Evolutionary conservation across 2,888 invertebrate species (phyloP).

Genomic region (Sphaerophoria rueppellii): DNA sequence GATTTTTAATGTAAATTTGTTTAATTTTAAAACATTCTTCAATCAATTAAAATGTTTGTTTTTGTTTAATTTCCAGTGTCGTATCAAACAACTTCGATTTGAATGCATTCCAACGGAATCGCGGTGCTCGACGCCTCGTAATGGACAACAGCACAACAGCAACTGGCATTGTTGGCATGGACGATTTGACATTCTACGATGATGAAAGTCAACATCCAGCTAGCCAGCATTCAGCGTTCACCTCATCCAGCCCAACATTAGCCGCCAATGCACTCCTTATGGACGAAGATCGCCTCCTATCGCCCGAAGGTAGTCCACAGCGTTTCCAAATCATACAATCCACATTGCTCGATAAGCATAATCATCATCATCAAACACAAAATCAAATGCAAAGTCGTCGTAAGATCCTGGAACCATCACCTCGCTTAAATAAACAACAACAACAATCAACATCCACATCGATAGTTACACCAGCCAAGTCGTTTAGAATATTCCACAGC

Average conservation of each 20-base stretch:
- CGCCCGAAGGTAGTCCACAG: slow-evolving; percentile 81
- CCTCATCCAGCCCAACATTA: slow-evolving; percentile 75
- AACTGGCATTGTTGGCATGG: slow-evolving; percentile 75
- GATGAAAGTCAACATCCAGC: slow-evolving; percentile 76
- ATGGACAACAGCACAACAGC: slow-evolving; percentile 64
- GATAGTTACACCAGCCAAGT: slow-evolving; percentile 77
- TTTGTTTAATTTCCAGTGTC: slow-evolving; percentile 81
- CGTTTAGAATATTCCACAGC: slow-evolving; percentile 82
- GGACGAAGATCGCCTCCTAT: slow-evolving; percentile 77
- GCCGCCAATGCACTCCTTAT: slow-evolving; percentile 74
- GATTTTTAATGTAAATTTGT: slow-evolving; percentile 49
- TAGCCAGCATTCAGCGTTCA: slow-evolving; percentile 69
- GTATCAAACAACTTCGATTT: slow-evolving; percentile 84
- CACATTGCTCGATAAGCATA: slow-evolving; percentile 69
- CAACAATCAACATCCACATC: slow-evolving; percentile 41
- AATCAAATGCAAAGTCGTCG: slow-evolving; percentile 56
- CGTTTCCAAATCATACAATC: slow-evolving; percentile 78
- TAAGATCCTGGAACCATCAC: slow-evolving; percentile 73
- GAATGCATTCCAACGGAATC: slow-evolving; percentile 79
- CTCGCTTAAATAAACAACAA: slow-evolving; percentile 69
- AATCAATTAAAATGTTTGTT: neutral
- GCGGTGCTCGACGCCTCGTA: slow-evolving; percentile 71
- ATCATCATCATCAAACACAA: slow-evolving; percentile 61
- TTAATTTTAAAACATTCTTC: neutral
- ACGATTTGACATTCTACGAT: slow-evolving; percentile 81